A percentile compares a stretch with the other conserved stretches of the same genome.
phyloP scores from a whole-genome alignment of 1,140 invertebrate genomes.

The Drosophila ercepeae region DNA sequence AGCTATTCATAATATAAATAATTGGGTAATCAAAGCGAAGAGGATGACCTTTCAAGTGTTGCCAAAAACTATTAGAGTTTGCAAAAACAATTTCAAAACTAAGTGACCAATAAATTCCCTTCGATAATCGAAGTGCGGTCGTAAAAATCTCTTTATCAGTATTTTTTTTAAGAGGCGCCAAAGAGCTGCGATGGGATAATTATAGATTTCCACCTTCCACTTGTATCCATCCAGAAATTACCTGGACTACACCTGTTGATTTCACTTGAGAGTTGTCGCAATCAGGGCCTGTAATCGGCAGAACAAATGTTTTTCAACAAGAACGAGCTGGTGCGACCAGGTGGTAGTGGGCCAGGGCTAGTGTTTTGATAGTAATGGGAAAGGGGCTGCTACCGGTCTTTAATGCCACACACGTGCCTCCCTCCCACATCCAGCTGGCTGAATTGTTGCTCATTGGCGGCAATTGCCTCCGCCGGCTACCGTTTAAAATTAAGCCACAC shows the following conservation, averaged over 20 bases:
- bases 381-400: slow-evolving; percentile 34
- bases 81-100: no score
- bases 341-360: background rate
- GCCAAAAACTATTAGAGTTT: background rate
- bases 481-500: slow-evolving; percentile 49
- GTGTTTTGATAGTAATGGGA: slow-evolving; percentile 20
- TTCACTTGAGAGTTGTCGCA: slow-evolving; percentile 7
- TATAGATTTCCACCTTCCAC: slow-evolving; percentile 10
- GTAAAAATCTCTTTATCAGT: slow-evolving; percentile 1
- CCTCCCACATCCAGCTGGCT: slow-evolving; percentile 15
- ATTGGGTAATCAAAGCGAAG: background rate
- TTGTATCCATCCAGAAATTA: slow-evolving; percentile 7
- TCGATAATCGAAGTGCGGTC: background rate
- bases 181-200: slow-evolving; percentile 9
- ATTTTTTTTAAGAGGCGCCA: background rate
- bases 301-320: slow-evolving; percentile 23
- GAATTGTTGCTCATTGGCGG: slow-evolving; percentile 50
- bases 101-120: background rate
- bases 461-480: slow-evolving; percentile 35
- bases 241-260: background rate
- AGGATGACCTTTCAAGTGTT: background rate
- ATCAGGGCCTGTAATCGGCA: slow-evolving; percentile 5
- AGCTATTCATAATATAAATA: no score
- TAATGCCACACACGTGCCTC: slow-evolving; percentile 18
- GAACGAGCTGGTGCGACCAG: slow-evolving; percentile 5